A percentile compares a stretch with the other conserved stretches of the same genome.
phyloP scores from a whole-genome alignment of 2,888 invertebrate genomes.

The Phragmatobia fuliginosa region DNA sequence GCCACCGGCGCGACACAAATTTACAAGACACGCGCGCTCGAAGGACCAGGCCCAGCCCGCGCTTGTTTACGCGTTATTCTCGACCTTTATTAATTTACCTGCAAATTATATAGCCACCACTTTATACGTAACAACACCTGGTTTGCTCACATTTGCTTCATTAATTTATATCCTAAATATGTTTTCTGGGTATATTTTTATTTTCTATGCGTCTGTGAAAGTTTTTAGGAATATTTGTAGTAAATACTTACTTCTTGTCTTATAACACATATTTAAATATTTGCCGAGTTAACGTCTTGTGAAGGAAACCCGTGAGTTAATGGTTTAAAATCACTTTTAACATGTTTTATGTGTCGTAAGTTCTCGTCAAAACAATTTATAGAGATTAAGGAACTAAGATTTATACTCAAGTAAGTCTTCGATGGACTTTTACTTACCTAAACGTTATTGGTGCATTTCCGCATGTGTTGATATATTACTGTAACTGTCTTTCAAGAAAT shows the following conservation, averaged over 20 bases:
- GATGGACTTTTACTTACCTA: background rate
- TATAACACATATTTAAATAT: background rate
- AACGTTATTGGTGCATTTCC: background rate
- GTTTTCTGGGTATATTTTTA: background rate
- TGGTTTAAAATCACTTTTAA: background rate
- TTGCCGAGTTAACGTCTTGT: background rate
- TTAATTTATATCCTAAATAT: background rate
- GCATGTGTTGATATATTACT: background rate
- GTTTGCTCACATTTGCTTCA: background rate
- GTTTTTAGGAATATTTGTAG: background rate
- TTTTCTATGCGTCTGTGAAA: no score
- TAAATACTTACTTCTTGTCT: background rate
- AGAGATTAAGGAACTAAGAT: background rate
- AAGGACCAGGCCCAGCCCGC: background rate
- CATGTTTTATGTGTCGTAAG: background rate
- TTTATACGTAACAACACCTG: background rate
- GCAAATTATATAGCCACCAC: constrained; percentile 1
- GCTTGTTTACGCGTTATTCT: constrained; percentile 14
- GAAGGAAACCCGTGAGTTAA: background rate
- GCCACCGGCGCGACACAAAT: background rate
- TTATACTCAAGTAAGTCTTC: background rate
- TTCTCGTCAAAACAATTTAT: background rate
- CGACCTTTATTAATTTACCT: background rate
- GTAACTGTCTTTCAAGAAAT: background rate
- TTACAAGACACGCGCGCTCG: no score